These are phyloP conservation scores for Lagenorhynchus albirostris DNA, from an alignment of 2,113 vertebrate species.

Conservation along the genomic window DNA sequence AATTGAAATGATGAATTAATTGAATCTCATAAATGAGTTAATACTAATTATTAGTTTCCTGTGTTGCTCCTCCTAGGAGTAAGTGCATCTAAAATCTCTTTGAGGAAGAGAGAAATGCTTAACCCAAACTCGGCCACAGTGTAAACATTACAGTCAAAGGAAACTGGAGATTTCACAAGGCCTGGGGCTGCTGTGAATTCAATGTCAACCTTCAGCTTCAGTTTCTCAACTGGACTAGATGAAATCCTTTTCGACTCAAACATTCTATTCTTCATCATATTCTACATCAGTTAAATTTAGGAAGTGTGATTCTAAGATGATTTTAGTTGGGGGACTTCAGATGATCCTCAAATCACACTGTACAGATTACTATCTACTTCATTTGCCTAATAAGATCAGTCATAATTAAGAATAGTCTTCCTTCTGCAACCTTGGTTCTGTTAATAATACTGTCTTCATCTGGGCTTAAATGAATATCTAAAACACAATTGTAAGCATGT, in stretches of 20 bases:
- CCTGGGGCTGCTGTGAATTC: background rate
- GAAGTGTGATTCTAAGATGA: background rate
- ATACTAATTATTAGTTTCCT: constrained; percentile 38
- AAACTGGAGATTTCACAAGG: background rate
- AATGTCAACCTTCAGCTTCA: background rate
- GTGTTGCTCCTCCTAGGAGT: constrained; percentile 21
- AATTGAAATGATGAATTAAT: background rate
- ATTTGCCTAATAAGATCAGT: background rate
- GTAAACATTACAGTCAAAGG: background rate
- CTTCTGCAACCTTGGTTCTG: background rate
- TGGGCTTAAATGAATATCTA: background rate
- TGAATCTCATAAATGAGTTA: constrained; percentile 41
- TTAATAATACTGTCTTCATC: background rate
- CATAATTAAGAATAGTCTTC: background rate
- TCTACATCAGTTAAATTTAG: background rate
- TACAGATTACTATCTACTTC: background rate
- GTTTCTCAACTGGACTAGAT: background rate
- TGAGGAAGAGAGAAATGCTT: constrained; percentile 7
- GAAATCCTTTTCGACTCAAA: background rate
- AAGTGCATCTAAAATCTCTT: constrained; percentile 30
- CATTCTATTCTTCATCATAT: background rate
- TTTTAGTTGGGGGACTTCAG: background rate
- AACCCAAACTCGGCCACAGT: background rate
- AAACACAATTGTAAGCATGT: background rate
- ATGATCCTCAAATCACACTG: background rate